Evolutionary conservation across 2,888 invertebrate genomes (phyloP).

Genomic region (Caenorhabditis virilis): DNA sequence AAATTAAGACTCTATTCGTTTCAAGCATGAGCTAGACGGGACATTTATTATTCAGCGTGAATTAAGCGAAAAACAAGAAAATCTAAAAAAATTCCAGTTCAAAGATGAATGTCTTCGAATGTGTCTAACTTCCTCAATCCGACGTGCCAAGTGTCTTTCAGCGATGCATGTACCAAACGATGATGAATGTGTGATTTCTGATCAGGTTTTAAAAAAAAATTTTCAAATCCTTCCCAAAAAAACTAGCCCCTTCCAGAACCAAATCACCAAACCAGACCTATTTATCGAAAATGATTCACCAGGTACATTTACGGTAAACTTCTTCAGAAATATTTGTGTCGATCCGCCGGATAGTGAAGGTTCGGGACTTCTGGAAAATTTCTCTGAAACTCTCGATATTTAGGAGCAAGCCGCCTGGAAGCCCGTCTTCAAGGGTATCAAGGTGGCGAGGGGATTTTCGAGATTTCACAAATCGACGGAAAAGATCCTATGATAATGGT

Average conservation of each 20-base stretch:
- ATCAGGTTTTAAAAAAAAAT: too few relatives aligned
- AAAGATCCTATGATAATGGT: constrained; percentile 24
- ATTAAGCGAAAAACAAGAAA: background rate
- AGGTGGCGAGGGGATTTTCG: constrained; percentile 35
- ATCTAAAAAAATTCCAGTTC: constrained; percentile 29
- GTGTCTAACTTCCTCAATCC: constrained; percentile 36
- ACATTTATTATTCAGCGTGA: too few relatives aligned
- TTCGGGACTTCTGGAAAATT: background rate
- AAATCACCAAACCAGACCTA: constrained; percentile 33
- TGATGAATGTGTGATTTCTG: constrained; percentile 41
- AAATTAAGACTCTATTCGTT: background rate
- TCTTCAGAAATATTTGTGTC: constrained; percentile 33
- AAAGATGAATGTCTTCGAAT: constrained; percentile 45
- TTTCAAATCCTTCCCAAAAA: too few relatives aligned
- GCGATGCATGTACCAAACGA: constrained; percentile 43
- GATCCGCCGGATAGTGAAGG: constrained; percentile 34
- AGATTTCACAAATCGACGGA: constrained; percentile 19
- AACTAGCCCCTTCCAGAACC: too few relatives aligned
- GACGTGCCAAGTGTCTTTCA: constrained; percentile 32
- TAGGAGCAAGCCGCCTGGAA: constrained; percentile 27
- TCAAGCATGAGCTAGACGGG: too few relatives aligned
- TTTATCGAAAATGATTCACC: constrained; percentile 36
- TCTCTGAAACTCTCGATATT: background rate
- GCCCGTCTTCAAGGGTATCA: constrained; percentile 34
- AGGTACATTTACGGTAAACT: constrained; percentile 31